A percentile compares a stretch with the other conserved stretches of the same genome.
These are phyloP conservation scores for Heliconius eleuchia DNA, from an alignment of 1,140 invertebrate genomes.

Conservation along the genomic window DNA sequence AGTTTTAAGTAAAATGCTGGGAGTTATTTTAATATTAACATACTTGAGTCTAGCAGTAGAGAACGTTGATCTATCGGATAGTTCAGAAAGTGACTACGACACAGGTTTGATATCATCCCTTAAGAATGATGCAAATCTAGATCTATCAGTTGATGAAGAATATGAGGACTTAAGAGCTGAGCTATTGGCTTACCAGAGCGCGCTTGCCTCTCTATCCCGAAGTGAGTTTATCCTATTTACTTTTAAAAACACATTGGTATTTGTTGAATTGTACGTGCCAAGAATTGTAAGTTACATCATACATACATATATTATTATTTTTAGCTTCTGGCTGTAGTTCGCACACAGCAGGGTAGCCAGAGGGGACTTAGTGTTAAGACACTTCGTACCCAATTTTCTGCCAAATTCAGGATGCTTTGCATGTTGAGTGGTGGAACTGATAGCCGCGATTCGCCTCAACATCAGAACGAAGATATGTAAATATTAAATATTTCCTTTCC, in stretches of 20 bases:
- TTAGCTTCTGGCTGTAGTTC: too few relatives aligned
- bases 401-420: too few relatives aligned
- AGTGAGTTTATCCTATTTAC: slow-evolving; percentile 49
- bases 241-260: slow-evolving; percentile 18
- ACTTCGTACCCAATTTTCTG: too few relatives aligned
- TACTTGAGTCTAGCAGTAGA: slow-evolving; percentile 20
- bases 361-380: too few relatives aligned
- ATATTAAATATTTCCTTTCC: too few relatives aligned
- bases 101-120: slow-evolving; percentile 47
- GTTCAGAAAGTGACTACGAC: slow-evolving; percentile 45
- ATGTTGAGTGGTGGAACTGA: too few relatives aligned
- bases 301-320: background rate
- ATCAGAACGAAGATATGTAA: too few relatives aligned
- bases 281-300: background rate
- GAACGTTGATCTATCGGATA: background rate
- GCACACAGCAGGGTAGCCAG: too few relatives aligned
- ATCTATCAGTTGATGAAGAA: slow-evolving; percentile 67
- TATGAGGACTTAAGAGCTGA: slow-evolving; percentile 73
- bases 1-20: slow-evolving; percentile 51
- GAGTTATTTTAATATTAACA: slow-evolving; percentile 46
- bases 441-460: too few relatives aligned
- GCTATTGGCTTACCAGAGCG: slow-evolving; percentile 65
- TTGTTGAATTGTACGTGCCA: background rate
- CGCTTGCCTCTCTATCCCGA: slow-evolving; percentile 56
- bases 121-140: slow-evolving; percentile 62